Conservation (phyloP, 30 jellyfish, hydroid and myxozoan genomes). For the Aurelia sp. region DNA sequence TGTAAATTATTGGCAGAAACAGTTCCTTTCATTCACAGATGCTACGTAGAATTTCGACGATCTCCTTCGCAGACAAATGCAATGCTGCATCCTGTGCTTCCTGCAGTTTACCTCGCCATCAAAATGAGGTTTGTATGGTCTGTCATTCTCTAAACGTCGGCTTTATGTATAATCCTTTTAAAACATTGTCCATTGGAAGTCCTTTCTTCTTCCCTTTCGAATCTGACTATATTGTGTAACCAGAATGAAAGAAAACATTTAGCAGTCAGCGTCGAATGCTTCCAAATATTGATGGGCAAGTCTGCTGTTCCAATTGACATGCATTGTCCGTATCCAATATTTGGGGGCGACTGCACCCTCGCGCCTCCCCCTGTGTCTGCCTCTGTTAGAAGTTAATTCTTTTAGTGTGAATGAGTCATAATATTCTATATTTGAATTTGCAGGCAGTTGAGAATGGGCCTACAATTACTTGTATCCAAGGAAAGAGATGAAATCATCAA, state of each 20-base stretch:
- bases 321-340: no score
- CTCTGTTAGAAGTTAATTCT: no score
- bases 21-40: slow-evolving; percentile 41
- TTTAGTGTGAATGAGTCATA: no score
- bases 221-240: no score
- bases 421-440: neutral
- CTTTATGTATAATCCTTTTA: neutral
- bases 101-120: slow-evolving; percentile 94
- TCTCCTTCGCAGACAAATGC: slow-evolving; percentile 43
- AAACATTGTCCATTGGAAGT: neutral
- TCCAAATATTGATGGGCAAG: no score
- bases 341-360: neutral
- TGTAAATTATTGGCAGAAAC: no score
- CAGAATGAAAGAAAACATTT: no score
- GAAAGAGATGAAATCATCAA: slow-evolving; percentile 70
- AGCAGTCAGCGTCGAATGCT: no score
- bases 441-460: slow-evolving; percentile 85
- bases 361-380: neutral
- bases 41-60: slow-evolving; percentile 89
- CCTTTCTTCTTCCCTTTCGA: no score
- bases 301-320: no score
- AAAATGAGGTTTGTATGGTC: slow-evolving; percentile 87
- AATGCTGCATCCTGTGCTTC: slow-evolving; percentile 57
- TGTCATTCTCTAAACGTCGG: neutral
- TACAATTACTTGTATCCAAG: slow-evolving; percentile 76